Evolutionary conservation across 2,113 vertebrate species (phyloP).

Genomic region (Dryoscopus gambensis): DNA sequence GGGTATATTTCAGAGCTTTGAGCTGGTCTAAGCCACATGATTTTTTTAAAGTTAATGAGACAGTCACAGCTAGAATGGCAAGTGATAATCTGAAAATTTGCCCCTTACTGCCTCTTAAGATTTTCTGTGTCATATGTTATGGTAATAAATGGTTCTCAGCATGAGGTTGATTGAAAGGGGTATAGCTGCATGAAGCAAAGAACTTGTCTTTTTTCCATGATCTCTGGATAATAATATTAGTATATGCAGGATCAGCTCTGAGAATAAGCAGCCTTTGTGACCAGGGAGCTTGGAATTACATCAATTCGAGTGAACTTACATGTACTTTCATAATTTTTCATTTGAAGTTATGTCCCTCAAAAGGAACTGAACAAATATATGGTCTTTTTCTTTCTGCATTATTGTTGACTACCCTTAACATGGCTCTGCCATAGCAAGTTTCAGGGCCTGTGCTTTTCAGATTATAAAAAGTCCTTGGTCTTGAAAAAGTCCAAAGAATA

Average conservation of each 20-base stretch:
- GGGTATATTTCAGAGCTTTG: not conserved
- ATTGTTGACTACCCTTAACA: not conserved
- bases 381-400: not conserved
- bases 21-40: not conserved
- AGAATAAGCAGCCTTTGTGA: not conserved
- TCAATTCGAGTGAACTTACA: not conserved
- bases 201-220: not conserved
- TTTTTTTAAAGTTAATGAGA: slow-evolving; percentile 34
- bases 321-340: not conserved
- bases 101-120: slow-evolving; percentile 28
- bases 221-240: slow-evolving; percentile 23
- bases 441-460: not conserved
- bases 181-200: slow-evolving; percentile 14
- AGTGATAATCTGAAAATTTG: slow-evolving; percentile 56
- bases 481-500: not conserved
- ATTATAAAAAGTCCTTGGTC: not conserved
- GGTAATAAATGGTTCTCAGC: slow-evolving; percentile 39
- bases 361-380: not conserved
- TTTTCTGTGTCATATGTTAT: slow-evolving; percentile 39
- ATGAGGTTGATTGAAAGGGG: slow-evolving; percentile 52
- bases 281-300: not conserved
- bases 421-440: not conserved
- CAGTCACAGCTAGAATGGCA: slow-evolving; percentile 36
- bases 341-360: not conserved
- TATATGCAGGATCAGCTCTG: not conserved